A percentile compares a stretch with the other conserved stretches of the same genome.
Evolutionary conservation across 2,797 vertebrate genomes (phyloP).

Genomic region (Uromys caudimaculatus): DNA sequence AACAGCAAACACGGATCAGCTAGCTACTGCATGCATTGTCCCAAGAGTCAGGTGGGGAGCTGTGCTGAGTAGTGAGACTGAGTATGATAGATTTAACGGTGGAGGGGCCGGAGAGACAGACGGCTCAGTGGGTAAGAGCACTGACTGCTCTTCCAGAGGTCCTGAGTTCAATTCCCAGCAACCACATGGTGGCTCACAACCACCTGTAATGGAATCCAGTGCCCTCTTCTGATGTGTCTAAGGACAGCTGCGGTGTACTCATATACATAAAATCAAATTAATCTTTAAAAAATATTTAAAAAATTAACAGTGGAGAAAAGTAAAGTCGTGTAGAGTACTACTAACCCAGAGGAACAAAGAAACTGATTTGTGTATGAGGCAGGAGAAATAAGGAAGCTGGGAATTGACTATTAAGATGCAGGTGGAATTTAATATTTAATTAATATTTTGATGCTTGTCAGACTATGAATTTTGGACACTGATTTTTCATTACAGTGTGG

Average conservation of each 20-base stretch:
- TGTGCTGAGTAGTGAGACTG: neutral
- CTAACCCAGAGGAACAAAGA: neutral
- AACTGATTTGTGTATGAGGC: neutral
- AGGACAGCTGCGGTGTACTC: no score
- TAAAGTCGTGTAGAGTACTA: neutral
- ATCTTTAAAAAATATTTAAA: no score
- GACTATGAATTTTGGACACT: constrained; percentile 24
- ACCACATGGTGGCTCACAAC: no score
- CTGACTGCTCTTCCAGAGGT: no score
- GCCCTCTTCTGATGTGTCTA: no score
- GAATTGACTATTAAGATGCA: constrained; percentile 24
- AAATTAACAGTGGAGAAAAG: neutral
- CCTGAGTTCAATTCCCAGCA: no score
- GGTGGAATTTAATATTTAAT: constrained; percentile 14
- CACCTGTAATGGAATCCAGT: no score
- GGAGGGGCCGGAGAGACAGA: neutral
- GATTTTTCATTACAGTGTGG: constrained; percentile 42
- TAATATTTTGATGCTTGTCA: constrained; percentile 29
- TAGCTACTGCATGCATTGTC: neutral
- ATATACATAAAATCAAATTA: no score
- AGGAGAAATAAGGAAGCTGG: neutral
- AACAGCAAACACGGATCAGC: neutral
- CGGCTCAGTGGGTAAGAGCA: no score
- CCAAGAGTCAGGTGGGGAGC: neutral
- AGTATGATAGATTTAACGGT: neutral